These are phyloP conservation scores for Parambassis ranga DNA, from an alignment of 2,797 vertebrate genomes.

Conservation along the genomic window DNA sequence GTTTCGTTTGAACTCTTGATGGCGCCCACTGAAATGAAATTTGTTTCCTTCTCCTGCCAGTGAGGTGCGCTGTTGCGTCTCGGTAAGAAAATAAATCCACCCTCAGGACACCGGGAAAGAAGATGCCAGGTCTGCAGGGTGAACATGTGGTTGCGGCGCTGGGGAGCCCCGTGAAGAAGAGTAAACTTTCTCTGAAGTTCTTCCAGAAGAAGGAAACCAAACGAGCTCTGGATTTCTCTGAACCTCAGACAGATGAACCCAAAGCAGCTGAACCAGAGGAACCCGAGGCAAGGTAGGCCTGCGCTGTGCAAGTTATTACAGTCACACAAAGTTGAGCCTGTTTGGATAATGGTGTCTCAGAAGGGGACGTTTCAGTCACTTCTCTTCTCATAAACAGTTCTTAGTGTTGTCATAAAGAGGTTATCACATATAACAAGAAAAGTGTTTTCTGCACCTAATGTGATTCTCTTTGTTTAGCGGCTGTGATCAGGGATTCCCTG, in stretches of 20 bases:
- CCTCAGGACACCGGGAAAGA: neutral
- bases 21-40: constrained; percentile 31
- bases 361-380: neutral
- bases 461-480: constrained; percentile 14
- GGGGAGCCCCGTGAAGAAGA: constrained; percentile 89
- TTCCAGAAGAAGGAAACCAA: constrained; percentile 97
- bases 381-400: too few relatives aligned
- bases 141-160: constrained; percentile 79
- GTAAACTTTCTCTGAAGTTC: constrained; percentile 91
- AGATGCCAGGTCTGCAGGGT: constrained; percentile 82
- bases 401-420: too few relatives aligned
- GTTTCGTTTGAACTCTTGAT: constrained; percentile 26
- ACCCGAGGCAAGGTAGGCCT: constrained; percentile 75
- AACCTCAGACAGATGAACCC: constrained; percentile 83
- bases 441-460: neutral
- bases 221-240: constrained; percentile 91
- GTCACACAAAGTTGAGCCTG: neutral
- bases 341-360: neutral
- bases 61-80: constrained; percentile 54
- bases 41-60: constrained; percentile 30
- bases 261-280: constrained; percentile 71
- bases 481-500: constrained; percentile 88
- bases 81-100: neutral
- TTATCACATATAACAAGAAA: too few relatives aligned
- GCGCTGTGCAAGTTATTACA: neutral